These are phyloP conservation scores for Cryptus armator DNA, from an alignment of 2,888 invertebrate species.

Conservation along the genomic window DNA sequence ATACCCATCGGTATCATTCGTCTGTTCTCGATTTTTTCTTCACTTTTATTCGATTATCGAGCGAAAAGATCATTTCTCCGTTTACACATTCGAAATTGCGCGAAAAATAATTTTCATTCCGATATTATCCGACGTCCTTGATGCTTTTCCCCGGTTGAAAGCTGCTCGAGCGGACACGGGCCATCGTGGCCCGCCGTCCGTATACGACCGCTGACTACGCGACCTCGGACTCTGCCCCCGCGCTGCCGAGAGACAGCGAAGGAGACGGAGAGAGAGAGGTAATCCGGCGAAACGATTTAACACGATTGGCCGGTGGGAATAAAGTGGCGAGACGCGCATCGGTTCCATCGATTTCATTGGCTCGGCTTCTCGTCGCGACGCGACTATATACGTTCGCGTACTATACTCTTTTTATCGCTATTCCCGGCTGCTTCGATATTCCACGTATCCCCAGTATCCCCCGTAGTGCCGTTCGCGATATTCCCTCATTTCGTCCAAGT, in stretches of 20 bases:
- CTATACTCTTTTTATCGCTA: constrained; percentile 30
- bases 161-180: constrained; percentile 55
- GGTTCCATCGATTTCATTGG: constrained; percentile 85
- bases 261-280: constrained; percentile 65
- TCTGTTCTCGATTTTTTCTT: constrained; percentile 21
- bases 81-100: constrained; percentile 64
- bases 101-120: constrained; percentile 71
- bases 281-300: constrained; percentile 82
- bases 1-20: no score
- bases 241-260: constrained; percentile 53
- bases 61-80: no score
- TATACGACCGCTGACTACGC: constrained; percentile 58
- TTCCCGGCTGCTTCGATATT: constrained; percentile 14
- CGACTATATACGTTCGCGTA: constrained; percentile 25
- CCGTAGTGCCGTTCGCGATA: neutral
- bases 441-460: constrained; percentile 60
- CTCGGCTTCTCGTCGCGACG: constrained; percentile 73
- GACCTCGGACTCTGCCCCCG: constrained; percentile 66
- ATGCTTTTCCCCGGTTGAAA: neutral
- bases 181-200: constrained; percentile 30
- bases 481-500: neutral
- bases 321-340: constrained; percentile 84
- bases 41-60: neutral
- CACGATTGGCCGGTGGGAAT: constrained; percentile 84
- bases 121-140: constrained; percentile 20